phyloP scores from a whole-genome alignment of 2,113 vertebrate species.

The Numenius arquata region DNA sequence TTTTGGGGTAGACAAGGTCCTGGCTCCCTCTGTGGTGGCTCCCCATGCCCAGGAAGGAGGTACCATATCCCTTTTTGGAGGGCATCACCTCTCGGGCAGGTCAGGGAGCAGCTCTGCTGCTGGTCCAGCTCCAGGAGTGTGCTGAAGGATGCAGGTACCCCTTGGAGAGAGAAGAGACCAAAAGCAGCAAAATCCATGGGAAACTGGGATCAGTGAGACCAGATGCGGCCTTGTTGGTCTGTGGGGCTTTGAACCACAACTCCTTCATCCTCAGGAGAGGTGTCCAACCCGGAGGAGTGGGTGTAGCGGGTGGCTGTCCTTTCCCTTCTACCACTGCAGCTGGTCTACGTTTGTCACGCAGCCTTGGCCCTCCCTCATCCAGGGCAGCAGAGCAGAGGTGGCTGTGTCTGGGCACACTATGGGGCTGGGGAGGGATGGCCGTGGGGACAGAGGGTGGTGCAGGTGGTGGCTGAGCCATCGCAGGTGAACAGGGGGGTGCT shows the following conservation, averaged over 20 bases:
- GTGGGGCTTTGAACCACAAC: background rate
- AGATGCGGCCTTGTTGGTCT: background rate
- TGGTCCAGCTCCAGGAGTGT: background rate
- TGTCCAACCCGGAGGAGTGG: accelerated
- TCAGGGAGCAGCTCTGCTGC: background rate
- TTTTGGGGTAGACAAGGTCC: background rate
- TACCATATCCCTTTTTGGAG: background rate
- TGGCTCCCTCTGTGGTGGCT: background rate
- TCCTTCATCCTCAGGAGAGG: background rate
- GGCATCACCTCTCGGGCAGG: background rate
- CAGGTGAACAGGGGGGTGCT: accelerated
- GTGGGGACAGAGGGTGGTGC: background rate
- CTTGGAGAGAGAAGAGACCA: background rate
- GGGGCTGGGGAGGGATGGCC: background rate
- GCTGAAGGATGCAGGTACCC: background rate
- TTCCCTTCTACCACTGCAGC: background rate
- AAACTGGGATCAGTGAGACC: background rate
- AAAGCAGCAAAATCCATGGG: background rate
- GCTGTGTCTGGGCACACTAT: background rate
- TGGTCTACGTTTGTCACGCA: accelerated
- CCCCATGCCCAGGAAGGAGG: background rate
- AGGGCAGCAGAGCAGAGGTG: background rate
- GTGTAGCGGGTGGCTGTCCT: accelerated
- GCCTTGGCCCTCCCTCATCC: background rate
- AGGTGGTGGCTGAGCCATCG: background rate